A percentile compares a stretch with the other conserved stretches of the same genome.
Conservation (phyloP, 1,140 invertebrate species). For the Phthorimaea operculella region DNA sequence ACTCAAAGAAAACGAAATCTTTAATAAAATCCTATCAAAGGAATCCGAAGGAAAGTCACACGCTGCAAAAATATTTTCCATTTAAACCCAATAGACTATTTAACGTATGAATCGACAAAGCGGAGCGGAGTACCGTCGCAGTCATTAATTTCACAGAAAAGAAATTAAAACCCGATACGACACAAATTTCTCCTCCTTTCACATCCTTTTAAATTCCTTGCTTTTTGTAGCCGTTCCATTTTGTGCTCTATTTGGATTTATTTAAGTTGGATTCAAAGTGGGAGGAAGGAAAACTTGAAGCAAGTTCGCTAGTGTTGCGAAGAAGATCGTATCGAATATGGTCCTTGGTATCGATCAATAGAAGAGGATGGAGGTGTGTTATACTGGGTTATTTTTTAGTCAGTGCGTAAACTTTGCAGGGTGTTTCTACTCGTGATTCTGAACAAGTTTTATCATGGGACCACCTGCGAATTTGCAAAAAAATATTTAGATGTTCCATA, state of each 20-base stretch:
- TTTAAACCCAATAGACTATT: conserved; percentile 30
- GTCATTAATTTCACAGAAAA: conserved; percentile 57
- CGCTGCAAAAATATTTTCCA: conserved; percentile 3
- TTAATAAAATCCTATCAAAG: conserved; percentile 3
- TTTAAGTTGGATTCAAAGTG: conserved; percentile 14
- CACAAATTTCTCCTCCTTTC: conserved; percentile 50
- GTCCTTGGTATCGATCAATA: too few species aligned
- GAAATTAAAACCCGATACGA: conserved; percentile 64
- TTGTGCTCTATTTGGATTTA: not conserved
- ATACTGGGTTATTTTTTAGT: too few species aligned
- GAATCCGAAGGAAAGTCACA: conserved; percentile 1
- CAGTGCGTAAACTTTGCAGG: too few species aligned
- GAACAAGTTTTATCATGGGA: too few species aligned
- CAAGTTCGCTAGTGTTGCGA: conserved; percentile 8
- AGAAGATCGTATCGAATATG: too few species aligned
- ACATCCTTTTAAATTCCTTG: conserved; percentile 1
- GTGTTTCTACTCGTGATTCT: too few species aligned
- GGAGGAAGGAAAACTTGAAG: conserved; percentile 11
- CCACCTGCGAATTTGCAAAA: too few species aligned
- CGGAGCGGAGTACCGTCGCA: conserved; percentile 30
- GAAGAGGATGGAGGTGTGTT: too few species aligned
- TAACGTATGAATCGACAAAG: conserved; percentile 46
- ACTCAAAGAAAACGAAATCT: not conserved
- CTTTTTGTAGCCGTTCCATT: conserved; percentile 10
- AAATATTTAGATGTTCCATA: too few species aligned